These are phyloP conservation scores for Tetramorium simillimum DNA, from an alignment of 1,140 invertebrate species.

Conservation along the genomic window DNA sequence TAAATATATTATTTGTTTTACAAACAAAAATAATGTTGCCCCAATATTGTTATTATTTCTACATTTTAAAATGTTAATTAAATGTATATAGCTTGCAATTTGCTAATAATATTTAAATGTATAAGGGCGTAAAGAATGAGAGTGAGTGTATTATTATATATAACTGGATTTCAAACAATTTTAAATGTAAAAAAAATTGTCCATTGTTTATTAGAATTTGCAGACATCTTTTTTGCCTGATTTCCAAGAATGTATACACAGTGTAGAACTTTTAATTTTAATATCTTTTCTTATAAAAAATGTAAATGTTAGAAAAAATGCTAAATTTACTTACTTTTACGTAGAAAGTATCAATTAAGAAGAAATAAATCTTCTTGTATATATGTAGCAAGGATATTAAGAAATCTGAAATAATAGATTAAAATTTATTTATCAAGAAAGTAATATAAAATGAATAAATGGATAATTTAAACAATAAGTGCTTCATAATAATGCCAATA, in stretches of 20 bases:
- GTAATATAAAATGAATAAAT: slow-evolving; percentile 18
- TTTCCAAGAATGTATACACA: not conserved
- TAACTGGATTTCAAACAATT: not conserved
- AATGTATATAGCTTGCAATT: slow-evolving; percentile 24
- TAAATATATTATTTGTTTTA: not conserved
- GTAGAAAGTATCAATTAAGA: slow-evolving; percentile 1
- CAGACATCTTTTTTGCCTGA: not conserved
- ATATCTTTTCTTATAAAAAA: not conserved
- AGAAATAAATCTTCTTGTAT: slow-evolving; percentile 15
- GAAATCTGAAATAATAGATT: not conserved
- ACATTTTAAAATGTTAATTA: not conserved
- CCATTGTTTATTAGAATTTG: slow-evolving; percentile 6
- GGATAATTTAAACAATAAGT: slow-evolving; percentile 7
- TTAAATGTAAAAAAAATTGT: slow-evolving; percentile 20
- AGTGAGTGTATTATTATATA: not conserved
- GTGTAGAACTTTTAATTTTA: not conserved
- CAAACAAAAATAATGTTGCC: not conserved
- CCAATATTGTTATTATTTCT: not conserved
- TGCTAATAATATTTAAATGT: slow-evolving; percentile 18
- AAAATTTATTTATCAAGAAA: slow-evolving; percentile 35
- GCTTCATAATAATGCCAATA: not conserved
- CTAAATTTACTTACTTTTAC: slow-evolving; percentile 12
- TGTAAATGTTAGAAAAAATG: slow-evolving; percentile 36
- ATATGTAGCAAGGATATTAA: slow-evolving; percentile 14
- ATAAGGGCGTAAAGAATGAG: not conserved